These are phyloP conservation scores for Taphrorychus bicolor DNA, from an alignment of 2,888 invertebrate genomes.

Conservation along the genomic window DNA sequence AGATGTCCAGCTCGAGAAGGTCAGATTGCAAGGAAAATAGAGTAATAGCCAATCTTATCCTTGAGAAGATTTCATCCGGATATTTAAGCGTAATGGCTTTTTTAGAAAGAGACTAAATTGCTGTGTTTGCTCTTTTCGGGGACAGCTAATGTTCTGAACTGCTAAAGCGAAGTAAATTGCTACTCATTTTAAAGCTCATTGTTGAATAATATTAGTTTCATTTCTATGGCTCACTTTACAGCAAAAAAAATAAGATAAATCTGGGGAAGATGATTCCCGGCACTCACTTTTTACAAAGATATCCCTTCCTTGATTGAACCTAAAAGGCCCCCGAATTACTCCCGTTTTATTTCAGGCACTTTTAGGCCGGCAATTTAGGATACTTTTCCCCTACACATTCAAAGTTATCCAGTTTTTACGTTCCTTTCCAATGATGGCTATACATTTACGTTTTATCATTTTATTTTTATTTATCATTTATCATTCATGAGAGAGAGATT, in stretches of 20 bases:
- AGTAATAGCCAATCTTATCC: constrained; percentile 7
- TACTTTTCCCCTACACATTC: neutral
- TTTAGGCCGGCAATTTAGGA: too few relatives aligned
- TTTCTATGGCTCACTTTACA: too few relatives aligned
- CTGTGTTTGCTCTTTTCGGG: neutral
- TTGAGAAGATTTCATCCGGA: neutral
- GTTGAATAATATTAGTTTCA: too few relatives aligned
- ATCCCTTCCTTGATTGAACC: neutral
- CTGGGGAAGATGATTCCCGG: neutral
- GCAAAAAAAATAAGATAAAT: too few relatives aligned
- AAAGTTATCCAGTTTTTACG: neutral
- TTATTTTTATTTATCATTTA: too few relatives aligned
- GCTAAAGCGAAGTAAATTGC: too few relatives aligned
- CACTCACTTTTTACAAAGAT: neutral
- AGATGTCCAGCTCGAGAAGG: neutral
- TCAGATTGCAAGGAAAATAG: constrained; percentile 1
- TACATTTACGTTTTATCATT: neutral
- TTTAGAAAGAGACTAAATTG: neutral
- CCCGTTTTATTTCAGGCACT: neutral
- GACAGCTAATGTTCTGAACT: neutral
- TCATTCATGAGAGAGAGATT: too few relatives aligned
- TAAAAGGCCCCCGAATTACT: neutral
- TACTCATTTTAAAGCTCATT: too few relatives aligned
- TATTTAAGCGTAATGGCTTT: constrained; percentile 4
- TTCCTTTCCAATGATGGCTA: neutral